phyloP scores from a whole-genome alignment of 2,113 vertebrate species.

The Patagioenas fasciata region DNA sequence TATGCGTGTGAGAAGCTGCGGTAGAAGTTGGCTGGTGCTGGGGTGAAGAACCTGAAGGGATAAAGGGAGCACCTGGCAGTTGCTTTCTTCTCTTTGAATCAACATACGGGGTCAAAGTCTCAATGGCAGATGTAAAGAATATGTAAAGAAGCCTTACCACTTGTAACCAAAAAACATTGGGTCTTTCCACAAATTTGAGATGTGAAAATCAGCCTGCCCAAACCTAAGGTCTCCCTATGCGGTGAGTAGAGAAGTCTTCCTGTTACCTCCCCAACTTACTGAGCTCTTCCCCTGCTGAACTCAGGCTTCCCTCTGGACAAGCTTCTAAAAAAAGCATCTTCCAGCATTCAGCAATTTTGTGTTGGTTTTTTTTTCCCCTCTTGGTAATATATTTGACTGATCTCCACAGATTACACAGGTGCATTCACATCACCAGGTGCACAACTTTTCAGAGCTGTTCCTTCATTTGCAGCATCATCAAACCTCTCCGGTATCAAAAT shows the following conservation, averaged over 20 bases:
- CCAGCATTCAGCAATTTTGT: neutral
- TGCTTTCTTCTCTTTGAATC: neutral
- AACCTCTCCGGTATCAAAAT: rapidly evolving
- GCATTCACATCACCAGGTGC: neutral
- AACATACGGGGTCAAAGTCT: neutral
- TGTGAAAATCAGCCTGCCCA: neutral
- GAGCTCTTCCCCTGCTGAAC: neutral
- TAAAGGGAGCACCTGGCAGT: neutral
- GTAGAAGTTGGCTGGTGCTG: neutral
- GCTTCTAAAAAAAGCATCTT: too few species aligned
- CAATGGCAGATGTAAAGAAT: neutral
- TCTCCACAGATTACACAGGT: neutral
- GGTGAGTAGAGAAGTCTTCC: neutral
- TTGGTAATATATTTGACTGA: neutral
- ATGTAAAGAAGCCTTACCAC: neutral
- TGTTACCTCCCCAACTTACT: neutral
- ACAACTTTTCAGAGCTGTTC: neutral
- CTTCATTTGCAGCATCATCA: neutral
- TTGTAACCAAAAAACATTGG: neutral
- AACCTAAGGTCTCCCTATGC: neutral
- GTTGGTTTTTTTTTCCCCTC: rapidly evolving
- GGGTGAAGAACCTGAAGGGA: neutral
- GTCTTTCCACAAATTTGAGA: neutral
- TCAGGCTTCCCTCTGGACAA: rapidly evolving
- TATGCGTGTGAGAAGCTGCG: rapidly evolving